These are phyloP conservation scores for Leucophenga maculata DNA, from an alignment of 2,888 invertebrate species.

Conservation along the genomic window DNA sequence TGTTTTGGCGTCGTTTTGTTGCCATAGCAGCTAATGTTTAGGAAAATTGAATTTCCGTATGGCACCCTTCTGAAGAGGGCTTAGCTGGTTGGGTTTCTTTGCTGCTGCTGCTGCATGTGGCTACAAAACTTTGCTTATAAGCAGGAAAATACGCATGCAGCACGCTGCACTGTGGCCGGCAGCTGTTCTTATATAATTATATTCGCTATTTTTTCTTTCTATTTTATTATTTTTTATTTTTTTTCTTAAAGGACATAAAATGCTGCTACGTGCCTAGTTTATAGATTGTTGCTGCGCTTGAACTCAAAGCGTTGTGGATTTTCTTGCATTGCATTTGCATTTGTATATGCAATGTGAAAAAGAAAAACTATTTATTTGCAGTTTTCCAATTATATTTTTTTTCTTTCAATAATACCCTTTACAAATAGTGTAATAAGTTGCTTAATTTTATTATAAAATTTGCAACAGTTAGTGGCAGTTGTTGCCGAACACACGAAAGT, in stretches of 20 bases:
- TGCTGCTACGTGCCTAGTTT: constrained; percentile 15
- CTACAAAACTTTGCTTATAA: neutral
- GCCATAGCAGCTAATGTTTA: constrained; percentile 59
- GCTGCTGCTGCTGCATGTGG: neutral
- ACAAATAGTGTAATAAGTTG: too few relatives aligned
- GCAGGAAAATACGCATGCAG: neutral
- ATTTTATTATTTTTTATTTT: neutral
- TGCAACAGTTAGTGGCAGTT: too few relatives aligned
- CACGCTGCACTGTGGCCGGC: constrained; percentile 17
- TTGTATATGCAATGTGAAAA: too few relatives aligned
- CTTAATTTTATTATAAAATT: too few relatives aligned
- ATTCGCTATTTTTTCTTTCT: neutral
- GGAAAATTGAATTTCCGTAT: constrained; percentile 66
- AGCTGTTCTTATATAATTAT: constrained; percentile 25
- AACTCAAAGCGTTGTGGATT: neutral
- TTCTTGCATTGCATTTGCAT: too few relatives aligned
- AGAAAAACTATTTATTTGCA: too few relatives aligned
- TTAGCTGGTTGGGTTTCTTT: neutral
- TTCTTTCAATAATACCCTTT: too few relatives aligned
- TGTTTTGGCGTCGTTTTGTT: neutral
- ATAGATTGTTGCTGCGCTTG: neutral
- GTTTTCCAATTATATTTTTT: too few relatives aligned
- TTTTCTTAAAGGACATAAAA: constrained; percentile 20
- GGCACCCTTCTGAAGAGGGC: neutral
- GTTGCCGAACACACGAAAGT: too few relatives aligned